Evolutionary conservation across 2,797 vertebrate genomes (phyloP).

Genomic region (Pseudochaenichthys georgianus): DNA sequence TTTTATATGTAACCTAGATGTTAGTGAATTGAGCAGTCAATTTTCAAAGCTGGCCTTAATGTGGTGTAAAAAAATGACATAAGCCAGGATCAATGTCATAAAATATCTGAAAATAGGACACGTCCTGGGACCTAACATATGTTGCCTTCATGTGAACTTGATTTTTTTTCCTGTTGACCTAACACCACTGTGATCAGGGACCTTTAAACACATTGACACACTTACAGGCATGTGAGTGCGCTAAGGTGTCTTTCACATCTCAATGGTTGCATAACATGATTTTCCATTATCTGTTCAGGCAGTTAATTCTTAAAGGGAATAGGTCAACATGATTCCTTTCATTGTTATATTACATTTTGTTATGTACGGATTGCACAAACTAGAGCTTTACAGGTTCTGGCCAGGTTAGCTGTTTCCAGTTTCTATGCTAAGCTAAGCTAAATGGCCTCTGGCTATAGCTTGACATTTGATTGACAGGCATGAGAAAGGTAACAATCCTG

Average conservation of each 20-base stretch:
- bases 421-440: background rate
- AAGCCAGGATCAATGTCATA: constrained; percentile 59
- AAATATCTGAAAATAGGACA: constrained; percentile 60
- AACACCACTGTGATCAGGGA: constrained; percentile 27
- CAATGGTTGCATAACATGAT: constrained; percentile 1
- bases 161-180: constrained; percentile 44
- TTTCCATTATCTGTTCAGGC: background rate
- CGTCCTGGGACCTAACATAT: constrained; percentile 47
- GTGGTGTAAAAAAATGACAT: constrained; percentile 53
- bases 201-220: constrained; percentile 37
- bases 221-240: constrained; percentile 1
- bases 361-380: background rate
- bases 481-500: background rate
- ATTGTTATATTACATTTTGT: background rate
- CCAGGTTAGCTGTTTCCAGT: background rate
- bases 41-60: constrained; percentile 49
- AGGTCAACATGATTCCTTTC: too few relatives aligned
- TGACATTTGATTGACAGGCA: too few relatives aligned
- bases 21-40: constrained; percentile 20
- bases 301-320: background rate
- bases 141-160: constrained; percentile 54
- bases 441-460: too few relatives aligned
- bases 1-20: constrained; percentile 24
- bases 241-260: background rate
- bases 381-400: background rate